Evolutionary conservation across 23 tunicate genomes (phyloP).

Genomic region (Ascidia mentula): DNA sequence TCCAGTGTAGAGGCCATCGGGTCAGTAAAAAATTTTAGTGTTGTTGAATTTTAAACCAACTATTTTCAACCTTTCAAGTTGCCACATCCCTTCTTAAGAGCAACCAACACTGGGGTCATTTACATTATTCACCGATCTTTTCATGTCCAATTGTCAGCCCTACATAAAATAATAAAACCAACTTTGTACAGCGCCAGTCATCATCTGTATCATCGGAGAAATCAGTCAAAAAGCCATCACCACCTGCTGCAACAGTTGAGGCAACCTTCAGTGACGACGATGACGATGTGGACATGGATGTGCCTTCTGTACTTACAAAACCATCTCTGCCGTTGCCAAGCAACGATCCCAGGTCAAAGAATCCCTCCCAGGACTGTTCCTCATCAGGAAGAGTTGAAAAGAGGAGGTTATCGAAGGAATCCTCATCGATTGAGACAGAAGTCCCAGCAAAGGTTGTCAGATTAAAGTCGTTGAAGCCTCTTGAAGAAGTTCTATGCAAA

Average conservation of each 20-base stretch:
- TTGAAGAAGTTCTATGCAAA: constrained; percentile 57
- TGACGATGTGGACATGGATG: constrained; percentile 13
- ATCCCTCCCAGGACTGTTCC: not conserved
- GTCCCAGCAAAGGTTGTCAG: constrained; percentile 31
- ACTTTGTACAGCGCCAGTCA: no score
- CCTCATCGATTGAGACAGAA: not conserved
- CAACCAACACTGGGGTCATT: no score
- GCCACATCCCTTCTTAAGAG: no score
- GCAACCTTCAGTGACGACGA: constrained; percentile 83
- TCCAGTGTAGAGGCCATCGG: no score
- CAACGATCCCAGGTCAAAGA: not conserved
- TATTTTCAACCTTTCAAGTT: no score
- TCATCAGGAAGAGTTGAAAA: not conserved
- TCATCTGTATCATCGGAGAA: no score
- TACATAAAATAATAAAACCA: no score
- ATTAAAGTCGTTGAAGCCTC: constrained; percentile 75
- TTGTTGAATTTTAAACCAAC: no score
- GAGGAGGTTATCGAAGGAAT: constrained; percentile 33
- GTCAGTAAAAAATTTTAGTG: no score
- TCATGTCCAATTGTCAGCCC: no score
- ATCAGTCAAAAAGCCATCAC: not conserved
- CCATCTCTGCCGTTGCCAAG: not conserved
- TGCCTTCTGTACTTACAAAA: not conserved
- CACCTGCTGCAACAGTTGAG: not conserved
- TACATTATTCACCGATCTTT: no score